Conservation (phyloP, 2,888 invertebrate species). For the Hydropsyche betteni region DNA sequence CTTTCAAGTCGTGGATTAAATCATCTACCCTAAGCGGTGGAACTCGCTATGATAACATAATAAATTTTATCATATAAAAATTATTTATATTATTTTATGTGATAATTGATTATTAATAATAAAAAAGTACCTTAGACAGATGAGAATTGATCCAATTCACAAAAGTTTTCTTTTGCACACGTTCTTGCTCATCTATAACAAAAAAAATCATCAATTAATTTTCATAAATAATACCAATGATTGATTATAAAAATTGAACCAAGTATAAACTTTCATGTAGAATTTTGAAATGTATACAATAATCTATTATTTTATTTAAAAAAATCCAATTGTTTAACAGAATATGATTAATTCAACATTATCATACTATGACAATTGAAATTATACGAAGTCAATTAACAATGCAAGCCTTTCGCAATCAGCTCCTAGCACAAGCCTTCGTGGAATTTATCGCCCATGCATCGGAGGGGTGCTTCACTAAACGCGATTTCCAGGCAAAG, state of each 20-base stretch:
- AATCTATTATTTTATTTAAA: too few relatives aligned
- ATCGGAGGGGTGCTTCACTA: not conserved
- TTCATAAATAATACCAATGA: too few relatives aligned
- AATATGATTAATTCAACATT: too few relatives aligned
- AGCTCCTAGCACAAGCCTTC: not conserved
- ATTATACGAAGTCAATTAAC: too few relatives aligned
- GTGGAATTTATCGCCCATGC: not conserved
- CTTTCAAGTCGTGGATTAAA: slow-evolving; percentile 94
- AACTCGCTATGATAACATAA: slow-evolving; percentile 74
- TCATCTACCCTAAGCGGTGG: slow-evolving; percentile 93
- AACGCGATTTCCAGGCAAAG: not conserved
- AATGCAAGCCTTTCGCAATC: not conserved
- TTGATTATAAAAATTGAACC: not conserved
- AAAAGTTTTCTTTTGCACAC: slow-evolving; percentile 98
- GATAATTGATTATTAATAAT: slow-evolving; percentile 60
- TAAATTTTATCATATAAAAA: slow-evolving; percentile 46
- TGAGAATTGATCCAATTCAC: slow-evolving; percentile 99
- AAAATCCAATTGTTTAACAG: too few relatives aligned
- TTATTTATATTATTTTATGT: not conserved
- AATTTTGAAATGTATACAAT: too few relatives aligned
- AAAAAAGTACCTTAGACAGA: slow-evolving; percentile 83
- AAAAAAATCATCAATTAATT: not conserved
- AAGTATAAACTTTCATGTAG: too few relatives aligned
- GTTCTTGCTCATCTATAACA: slow-evolving; percentile 95
- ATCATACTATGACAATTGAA: too few relatives aligned